Evolutionary conservation across 2,113 vertebrate species (phyloP), one percentile per base, ranked within the genome.

Genomic region (Anthoscopus minutus): DNA sequence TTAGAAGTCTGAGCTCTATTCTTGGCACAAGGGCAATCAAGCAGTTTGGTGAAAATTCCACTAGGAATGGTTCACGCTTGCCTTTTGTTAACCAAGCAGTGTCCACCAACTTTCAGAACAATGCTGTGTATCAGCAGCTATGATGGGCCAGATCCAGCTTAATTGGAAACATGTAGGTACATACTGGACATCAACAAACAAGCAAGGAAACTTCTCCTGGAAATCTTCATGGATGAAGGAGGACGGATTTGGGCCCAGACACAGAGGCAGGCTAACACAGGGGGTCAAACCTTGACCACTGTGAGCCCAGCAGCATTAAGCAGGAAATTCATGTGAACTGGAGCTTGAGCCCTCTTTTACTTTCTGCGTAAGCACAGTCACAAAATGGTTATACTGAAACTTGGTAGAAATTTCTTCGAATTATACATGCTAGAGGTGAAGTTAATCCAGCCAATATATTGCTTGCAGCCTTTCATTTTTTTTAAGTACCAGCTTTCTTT

Each of bases 391-490:
- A 40, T 70, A 67, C 53, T 38, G 76, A 74, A 90, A 86, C 48
- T 45, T 37, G 40, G 53, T 93, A 86, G 80, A 88, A 33, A 88
- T 81, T 88, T 69, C 60, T 78, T 71, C 86, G 85, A 89, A 82
- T 92, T 56, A 3, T 35, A 81, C 8, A 2, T 81, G 37, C n/a
- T 60, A 64, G 65, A 88, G 40, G 90, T 35, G 60, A 93, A 82
- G 85, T 88, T 95, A 96, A 96, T 83, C 82, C 67, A 70, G 56
- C 12, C 93, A 83, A 81, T 86, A 94, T 91, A 94, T 50, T 90
- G 89, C 79, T 94, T 54, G n/a, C 85, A 87, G 72, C 71, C 83
- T 94, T 95, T 94, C 66, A 86, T 92, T 94, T 95, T 94, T 89
- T 53, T 42, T 67, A 90, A 92, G 81, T 71, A 83, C 58, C 56